Conservation (phyloP, 2,113 vertebrate genomes). For the Dendrocopos noguchii region DNA sequence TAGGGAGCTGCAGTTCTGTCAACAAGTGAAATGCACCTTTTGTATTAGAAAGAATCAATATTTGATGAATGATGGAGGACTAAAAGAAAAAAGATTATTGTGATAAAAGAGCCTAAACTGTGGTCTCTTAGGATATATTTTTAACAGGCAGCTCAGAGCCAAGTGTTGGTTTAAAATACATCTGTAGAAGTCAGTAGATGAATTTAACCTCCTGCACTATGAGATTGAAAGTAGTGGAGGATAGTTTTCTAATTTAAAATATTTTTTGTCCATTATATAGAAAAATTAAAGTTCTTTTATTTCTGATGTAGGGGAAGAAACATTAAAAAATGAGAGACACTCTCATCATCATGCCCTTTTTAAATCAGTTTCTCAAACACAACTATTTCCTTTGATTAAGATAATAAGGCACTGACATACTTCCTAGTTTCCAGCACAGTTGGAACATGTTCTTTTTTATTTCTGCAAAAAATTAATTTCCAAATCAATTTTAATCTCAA, state of each 20-base stretch:
- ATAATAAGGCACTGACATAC: background rate
- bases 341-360: background rate
- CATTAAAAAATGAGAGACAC: background rate
- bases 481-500: background rate
- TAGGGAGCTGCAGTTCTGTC: background rate
- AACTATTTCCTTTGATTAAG: background rate
- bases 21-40: background rate
- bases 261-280: background rate
- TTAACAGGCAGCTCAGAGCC: background rate
- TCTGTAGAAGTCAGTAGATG: background rate
- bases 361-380: background rate
- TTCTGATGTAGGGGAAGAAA: background rate
- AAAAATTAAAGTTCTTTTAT: background rate
- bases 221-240: background rate
- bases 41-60: background rate
- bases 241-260: background rate
- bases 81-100: background rate
- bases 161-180: background rate
- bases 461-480: constrained; percentile 2
- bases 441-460: background rate
- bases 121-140: background rate
- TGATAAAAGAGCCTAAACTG: background rate
- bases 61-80: background rate
- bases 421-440: background rate
- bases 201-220: background rate